These are phyloP conservation scores for Coilia nasus DNA, from an alignment of 2,797 vertebrate genomes.

Conservation along the genomic window DNA sequence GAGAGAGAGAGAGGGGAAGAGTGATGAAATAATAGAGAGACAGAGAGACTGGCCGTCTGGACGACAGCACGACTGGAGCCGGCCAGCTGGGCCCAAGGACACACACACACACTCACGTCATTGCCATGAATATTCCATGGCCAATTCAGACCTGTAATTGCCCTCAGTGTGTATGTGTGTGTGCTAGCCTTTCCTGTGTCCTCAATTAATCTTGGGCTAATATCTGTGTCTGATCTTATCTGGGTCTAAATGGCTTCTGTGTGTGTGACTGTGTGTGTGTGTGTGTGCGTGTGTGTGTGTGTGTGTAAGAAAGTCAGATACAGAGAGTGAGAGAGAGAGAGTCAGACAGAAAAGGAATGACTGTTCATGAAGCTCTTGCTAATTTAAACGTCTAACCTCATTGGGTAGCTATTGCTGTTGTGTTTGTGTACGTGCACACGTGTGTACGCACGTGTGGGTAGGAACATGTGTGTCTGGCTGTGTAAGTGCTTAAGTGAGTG, in stretches of 20 bases:
- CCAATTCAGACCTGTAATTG: conserved; percentile 57
- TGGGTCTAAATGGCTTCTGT: conserved; percentile 39
- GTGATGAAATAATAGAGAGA: conserved; percentile 18
- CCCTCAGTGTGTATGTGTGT: conserved; percentile 38
- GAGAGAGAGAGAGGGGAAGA: neutral
- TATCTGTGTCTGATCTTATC: conserved; percentile 58
- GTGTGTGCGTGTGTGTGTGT: neutral
- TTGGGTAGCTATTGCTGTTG: neutral
- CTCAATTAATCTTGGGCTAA: conserved; percentile 61
- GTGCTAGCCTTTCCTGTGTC: conserved; percentile 38
- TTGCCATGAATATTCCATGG: conserved; percentile 67
- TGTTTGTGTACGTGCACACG: neutral
- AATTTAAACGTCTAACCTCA: conserved; percentile 14
- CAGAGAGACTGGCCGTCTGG: conserved; percentile 47
- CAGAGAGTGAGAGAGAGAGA: neutral
- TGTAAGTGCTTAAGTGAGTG: neutral
- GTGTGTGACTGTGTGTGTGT: neutral
- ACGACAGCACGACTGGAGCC: conserved; percentile 45
- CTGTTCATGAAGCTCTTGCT: neutral
- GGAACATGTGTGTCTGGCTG: too few species aligned
- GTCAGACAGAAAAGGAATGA: neutral
- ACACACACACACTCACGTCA: conserved; percentile 53
- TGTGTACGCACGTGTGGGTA: neutral
- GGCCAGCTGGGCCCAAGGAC: conserved; percentile 59
- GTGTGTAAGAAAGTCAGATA: neutral